Percentiles rank a stretch among this genome's conserved stretches.
Conservation (phyloP, 2,888 invertebrate genomes). For the Cheilosia variabilis region DNA sequence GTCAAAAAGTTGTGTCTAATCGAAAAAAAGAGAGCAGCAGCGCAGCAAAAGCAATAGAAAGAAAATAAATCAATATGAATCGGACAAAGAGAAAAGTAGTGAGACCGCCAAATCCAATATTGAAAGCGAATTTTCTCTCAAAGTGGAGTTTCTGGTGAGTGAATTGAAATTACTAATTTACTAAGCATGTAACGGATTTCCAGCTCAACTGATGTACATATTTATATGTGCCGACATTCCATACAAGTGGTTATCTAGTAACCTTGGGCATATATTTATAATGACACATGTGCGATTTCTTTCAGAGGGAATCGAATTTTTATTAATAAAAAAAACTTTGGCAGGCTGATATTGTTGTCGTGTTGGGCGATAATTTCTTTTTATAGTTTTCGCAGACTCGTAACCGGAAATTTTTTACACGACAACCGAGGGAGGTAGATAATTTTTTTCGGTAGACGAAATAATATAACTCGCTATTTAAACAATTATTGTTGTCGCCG, state of each 20-base stretch:
- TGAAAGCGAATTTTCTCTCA: constrained; percentile 87
- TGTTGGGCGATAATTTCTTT: not conserved
- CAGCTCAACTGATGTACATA: not conserved
- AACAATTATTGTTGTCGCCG: no score
- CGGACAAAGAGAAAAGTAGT: constrained; percentile 84
- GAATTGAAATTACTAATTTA: not conserved
- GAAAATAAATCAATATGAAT: constrained; percentile 79
- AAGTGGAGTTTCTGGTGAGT: constrained; percentile 88
- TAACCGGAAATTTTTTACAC: no score
- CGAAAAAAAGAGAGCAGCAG: constrained; percentile 6
- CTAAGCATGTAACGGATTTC: constrained; percentile 20
- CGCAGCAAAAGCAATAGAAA: constrained; percentile 6
- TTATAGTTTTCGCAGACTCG: not conserved
- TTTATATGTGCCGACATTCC: not conserved
- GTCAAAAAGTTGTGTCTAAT: constrained; percentile 47
- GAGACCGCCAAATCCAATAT: constrained; percentile 86
- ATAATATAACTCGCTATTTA: no score
- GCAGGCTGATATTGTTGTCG: not conserved
- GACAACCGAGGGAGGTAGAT: no score
- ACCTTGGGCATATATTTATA: not conserved
- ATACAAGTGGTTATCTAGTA: constrained; percentile 9
- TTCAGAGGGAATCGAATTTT: constrained; percentile 4
- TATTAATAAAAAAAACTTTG: not conserved
- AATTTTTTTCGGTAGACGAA: no score
- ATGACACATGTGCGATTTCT: not conserved